These are phyloP conservation scores for Myiozetetes cayanensis DNA, from an alignment of 2,113 vertebrate species.

Conservation along the genomic window DNA sequence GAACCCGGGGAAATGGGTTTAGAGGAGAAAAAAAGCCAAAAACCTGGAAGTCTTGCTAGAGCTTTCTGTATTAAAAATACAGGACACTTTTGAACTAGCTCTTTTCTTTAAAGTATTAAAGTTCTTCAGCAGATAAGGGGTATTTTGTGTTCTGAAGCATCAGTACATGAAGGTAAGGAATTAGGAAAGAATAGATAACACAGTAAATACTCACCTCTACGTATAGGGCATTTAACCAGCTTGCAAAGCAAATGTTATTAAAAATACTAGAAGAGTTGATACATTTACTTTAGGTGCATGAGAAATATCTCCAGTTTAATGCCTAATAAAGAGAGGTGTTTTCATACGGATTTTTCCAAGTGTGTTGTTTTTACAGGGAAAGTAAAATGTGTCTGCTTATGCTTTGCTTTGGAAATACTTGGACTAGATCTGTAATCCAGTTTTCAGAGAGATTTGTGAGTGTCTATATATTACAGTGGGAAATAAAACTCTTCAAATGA, in stretches of 20 bases:
- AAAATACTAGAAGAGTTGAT: neutral
- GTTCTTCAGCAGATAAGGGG: neutral
- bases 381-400: constrained; percentile 12
- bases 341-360: neutral
- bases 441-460: neutral
- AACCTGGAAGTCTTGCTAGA: neutral
- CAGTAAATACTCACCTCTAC: neutral
- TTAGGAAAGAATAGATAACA: neutral
- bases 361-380: neutral
- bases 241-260: neutral
- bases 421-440: constrained; percentile 46
- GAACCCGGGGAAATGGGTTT: neutral
- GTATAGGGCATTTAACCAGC: neutral
- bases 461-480: constrained; percentile 3
- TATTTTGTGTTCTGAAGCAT: neutral
- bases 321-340: neutral
- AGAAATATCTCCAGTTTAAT: neutral
- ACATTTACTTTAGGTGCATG: neutral
- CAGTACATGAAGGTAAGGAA: neutral
- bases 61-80: neutral
- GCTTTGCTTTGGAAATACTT: constrained; percentile 31
- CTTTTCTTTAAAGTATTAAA: neutral
- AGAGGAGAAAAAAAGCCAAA: neutral
- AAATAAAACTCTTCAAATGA: constrained; percentile 29
- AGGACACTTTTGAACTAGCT: neutral